Evolutionary conservation across 2,113 vertebrate genomes (phyloP).

Genomic region (Apodemus speciosus): DNA sequence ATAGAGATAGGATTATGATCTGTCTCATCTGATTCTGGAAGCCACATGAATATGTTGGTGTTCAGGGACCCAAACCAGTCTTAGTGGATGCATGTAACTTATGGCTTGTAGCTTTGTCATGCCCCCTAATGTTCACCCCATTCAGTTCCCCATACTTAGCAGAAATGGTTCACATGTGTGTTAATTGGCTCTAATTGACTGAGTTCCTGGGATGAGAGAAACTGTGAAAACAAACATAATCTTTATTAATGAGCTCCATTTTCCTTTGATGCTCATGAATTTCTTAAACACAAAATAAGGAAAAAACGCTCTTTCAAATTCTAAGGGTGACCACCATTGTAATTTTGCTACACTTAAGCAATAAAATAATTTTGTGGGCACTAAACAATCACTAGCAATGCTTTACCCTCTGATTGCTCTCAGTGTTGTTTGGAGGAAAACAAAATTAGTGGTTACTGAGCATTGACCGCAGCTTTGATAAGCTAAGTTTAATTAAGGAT

Average conservation of each 20-base stretch:
- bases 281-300: not conserved
- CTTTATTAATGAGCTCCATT: conserved; percentile 37
- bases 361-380: not conserved
- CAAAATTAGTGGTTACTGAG: not conserved
- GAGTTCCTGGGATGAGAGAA: conserved; percentile 31
- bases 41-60: conserved; percentile 6
- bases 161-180: not conserved
- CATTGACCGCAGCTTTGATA: not conserved
- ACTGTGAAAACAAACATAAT: conserved; percentile 6
- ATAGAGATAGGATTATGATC: conserved; percentile 25
- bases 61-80: conserved; percentile 11
- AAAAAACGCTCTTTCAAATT: conserved; percentile 4
- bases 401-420: conserved; percentile 2
- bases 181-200: conserved; percentile 60
- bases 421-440: conserved; percentile 19
- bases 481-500: conserved; percentile 24
- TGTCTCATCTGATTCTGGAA: conserved; percentile 39
- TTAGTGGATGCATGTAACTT: not conserved
- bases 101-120: not conserved
- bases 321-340: conserved; percentile 4
- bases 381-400: not conserved
- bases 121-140: not conserved
- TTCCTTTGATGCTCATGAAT: conserved; percentile 50
- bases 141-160: not conserved
- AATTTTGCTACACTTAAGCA: conserved; percentile 47